Evolutionary conservation across 2,797 vertebrate genomes (phyloP), one percentile per base, ranked within the genome.

Genomic region (Halcyon chelicuti): DNA sequence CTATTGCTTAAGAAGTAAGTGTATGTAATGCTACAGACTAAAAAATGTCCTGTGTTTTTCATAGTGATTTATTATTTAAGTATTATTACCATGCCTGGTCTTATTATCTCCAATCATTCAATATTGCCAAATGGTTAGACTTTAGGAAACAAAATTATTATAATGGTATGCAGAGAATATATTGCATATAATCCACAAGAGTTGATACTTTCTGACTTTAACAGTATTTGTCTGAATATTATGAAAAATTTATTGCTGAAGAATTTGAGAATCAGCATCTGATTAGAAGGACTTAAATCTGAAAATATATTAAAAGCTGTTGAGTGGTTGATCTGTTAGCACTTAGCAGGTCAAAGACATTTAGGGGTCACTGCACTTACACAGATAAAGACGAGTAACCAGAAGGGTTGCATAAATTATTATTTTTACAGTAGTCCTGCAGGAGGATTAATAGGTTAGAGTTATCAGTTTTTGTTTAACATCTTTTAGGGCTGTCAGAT

Each of bases 401-500:
- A 52, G 66, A 63, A 44, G 40, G 52, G 57, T 71, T 96, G 51
- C 95, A 97, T 76, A 71, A 96, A 81, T 97, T 94, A 96, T 94
- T 93, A 89, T 95, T 89, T 95, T 77, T 96, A 37, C 61, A 73
- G 81, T 95, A 94, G 90, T 58, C 78, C 66, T 95, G 93, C 92
- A 87, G 80, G 65, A 96, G 86, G 89, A 96, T 96, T 96, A 96
- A 96, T 93, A 96, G 55, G 39, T 78, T 85, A 83, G 81, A 70
- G 96, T 94, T 96, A 89, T 86, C 22, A 1, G 89, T 77, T 97
- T 97, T 96, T 97, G 95, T 95, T 94, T 93, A 97, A 95, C 88
- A 73, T 73, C 5, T 1, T 94, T 94, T 94, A 96, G 94, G 93
- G 86, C 96, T 97, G 89, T 96, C 94, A 96, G 92, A 79, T 96